Conservation (phyloP, 2,797 vertebrate species). For the Sardinella longiceps region DNA sequence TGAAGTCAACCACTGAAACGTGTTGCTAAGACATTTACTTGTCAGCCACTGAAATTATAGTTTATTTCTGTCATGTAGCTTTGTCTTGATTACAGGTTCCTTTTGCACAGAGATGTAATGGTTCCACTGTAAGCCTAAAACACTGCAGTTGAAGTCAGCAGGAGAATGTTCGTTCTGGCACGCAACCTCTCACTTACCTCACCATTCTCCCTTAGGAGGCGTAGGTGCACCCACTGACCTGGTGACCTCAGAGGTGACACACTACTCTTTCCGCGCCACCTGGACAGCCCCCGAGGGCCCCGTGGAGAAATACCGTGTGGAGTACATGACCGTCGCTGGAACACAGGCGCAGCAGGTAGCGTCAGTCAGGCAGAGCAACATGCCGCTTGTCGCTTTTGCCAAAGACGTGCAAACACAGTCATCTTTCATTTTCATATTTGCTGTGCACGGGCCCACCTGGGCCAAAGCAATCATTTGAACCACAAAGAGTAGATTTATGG, state of each 20-base stretch:
- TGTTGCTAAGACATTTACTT: neutral
- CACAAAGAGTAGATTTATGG: neutral
- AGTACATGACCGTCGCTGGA: conserved; percentile 86
- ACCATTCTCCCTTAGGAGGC: conserved; percentile 62
- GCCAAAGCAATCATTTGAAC: neutral
- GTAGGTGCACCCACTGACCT: conserved; percentile 86
- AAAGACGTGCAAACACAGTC: neutral
- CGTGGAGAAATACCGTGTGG: conserved; percentile 90
- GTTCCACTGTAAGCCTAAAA: neutral
- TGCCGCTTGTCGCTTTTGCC: neutral
- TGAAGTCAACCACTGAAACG: neutral
- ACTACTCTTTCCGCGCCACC: conserved; percentile 87
- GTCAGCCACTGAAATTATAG: neutral
- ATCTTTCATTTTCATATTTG: conserved; percentile 3
- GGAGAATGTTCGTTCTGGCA: neutral
- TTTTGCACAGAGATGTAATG: neutral
- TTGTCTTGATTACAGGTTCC: neutral
- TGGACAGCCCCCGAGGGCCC: conserved; percentile 87
- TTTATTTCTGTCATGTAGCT: neutral
- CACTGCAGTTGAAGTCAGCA: neutral
- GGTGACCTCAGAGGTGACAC: conserved; percentile 89
- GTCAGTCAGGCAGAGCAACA: conserved; percentile 8
- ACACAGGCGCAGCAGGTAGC: conserved; percentile 82
- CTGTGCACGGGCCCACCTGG: neutral
- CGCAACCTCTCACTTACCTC: conserved; percentile 17